Evolutionary conservation across 2,113 vertebrate genomes (phyloP).

Genomic region (Coracopsis vasa): DNA sequence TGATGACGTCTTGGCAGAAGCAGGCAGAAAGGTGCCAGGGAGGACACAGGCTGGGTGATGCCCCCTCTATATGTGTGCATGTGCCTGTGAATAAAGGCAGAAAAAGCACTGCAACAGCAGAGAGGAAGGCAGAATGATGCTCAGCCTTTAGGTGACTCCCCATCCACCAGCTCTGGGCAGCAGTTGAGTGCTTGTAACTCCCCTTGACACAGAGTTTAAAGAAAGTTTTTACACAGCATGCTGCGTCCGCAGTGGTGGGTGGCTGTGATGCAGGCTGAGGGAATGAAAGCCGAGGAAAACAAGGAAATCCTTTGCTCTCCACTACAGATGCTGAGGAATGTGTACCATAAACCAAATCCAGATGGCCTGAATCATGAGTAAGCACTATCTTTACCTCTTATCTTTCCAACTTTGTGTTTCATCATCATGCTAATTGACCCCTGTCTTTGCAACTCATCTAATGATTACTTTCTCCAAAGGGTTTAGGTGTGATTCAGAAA

Average conservation of each 20-base stretch:
- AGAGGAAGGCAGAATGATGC: not conserved
- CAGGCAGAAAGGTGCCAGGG: not conserved
- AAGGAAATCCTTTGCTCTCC: constrained; percentile 7
- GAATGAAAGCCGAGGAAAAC: not conserved
- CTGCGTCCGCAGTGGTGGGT: not conserved
- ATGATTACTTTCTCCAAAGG: constrained; percentile 42
- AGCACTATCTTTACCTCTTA: not conserved
- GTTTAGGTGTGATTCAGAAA: not conserved
- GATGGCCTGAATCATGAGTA: not conserved
- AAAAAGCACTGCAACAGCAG: not conserved
- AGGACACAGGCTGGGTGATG: not conserved
- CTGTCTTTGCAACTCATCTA: not conserved
- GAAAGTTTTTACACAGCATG: not conserved
- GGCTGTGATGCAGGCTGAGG: not conserved
- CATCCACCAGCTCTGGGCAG: not conserved
- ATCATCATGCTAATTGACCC: not conserved
- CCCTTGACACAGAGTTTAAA: not conserved
- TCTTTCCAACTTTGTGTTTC: not conserved
- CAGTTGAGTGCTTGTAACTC: fast-evolving
- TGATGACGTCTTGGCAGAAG: not conserved
- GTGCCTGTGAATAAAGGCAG: not conserved
- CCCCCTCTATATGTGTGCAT: fast-evolving
- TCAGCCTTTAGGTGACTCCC: not conserved
- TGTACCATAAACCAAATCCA: constrained; percentile 32
- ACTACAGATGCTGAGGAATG: constrained; percentile 32